A percentile compares a stretch with the other conserved stretches of the same genome.
phyloP scores from a whole-genome alignment of 2,113 vertebrate species.

The Puffinus mauretanicus region DNA sequence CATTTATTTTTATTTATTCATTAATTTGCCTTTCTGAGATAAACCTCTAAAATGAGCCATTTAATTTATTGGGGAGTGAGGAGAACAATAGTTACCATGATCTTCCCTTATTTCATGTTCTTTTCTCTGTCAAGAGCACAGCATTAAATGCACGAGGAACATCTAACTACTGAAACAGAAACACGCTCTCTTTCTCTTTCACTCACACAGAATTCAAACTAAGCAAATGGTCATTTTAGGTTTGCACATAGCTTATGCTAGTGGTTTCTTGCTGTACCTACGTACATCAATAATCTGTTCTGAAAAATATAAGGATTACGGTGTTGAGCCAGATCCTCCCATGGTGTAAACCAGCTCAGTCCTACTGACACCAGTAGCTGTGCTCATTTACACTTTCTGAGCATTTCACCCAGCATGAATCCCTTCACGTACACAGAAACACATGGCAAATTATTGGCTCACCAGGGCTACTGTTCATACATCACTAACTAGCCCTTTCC shows the following conservation, averaged over 20 bases:
- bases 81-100: slow-evolving; percentile 49
- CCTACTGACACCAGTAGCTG: neutral
- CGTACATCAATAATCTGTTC: neutral
- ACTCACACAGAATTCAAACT: neutral
- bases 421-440: neutral
- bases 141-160: neutral
- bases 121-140: slow-evolving; percentile 18
- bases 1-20: slow-evolving; percentile 73
- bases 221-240: neutral
- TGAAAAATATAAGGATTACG: neutral
- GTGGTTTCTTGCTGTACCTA: neutral
- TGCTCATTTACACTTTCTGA: neutral
- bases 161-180: neutral
- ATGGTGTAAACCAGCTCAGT: neutral
- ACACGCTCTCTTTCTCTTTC: neutral
- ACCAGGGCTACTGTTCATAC: neutral
- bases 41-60: slow-evolving; percentile 61
- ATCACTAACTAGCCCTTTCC: neutral
- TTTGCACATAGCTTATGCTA: neutral
- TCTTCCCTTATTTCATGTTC: slow-evolving; percentile 44
- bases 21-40: slow-evolving; percentile 45
- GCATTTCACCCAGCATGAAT: neutral
- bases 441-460: neutral
- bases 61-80: slow-evolving; percentile 50
- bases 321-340: neutral